Conservation (phyloP, 2,113 vertebrate species). For the Acrocephalus kingi region DNA sequence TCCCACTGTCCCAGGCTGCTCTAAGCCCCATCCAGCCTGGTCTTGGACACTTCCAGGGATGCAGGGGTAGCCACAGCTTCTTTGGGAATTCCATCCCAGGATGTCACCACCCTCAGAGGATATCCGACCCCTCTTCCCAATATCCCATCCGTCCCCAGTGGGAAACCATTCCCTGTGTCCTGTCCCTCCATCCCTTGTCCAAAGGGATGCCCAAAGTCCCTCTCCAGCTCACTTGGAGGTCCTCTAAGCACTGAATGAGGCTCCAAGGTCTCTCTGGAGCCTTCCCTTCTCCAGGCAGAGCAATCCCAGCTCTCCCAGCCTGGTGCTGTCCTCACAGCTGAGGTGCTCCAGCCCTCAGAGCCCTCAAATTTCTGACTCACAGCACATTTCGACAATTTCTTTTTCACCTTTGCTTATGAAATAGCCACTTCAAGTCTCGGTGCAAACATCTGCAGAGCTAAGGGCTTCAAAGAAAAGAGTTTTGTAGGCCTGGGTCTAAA, state of each 20-base stretch:
- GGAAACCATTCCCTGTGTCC: not conserved
- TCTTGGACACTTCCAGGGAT: not conserved
- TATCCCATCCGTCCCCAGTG: not conserved
- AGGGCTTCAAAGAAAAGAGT: not conserved
- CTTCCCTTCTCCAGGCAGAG: not conserved
- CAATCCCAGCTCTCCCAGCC: not conserved
- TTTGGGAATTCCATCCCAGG: not conserved
- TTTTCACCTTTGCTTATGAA: not conserved
- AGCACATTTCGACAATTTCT: not conserved
- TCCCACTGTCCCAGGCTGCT: fast-evolving
- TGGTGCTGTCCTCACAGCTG: not conserved
- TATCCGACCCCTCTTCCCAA: not conserved
- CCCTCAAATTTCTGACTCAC: not conserved
- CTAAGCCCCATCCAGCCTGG: fast-evolving
- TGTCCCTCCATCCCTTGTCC: not conserved
- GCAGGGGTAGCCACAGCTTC: not conserved
- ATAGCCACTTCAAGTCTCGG: not conserved
- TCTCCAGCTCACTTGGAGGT: not conserved
- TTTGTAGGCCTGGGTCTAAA: not conserved
- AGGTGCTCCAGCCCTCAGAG: not conserved
- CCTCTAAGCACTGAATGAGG: not conserved
- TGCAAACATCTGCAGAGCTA: not conserved
- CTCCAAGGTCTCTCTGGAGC: not conserved
- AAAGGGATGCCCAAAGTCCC: not conserved
- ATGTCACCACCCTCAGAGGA: fast-evolving